Evolutionary conservation across 2,113 vertebrate genomes (phyloP).

Genomic region (Steatornis caripensis): DNA sequence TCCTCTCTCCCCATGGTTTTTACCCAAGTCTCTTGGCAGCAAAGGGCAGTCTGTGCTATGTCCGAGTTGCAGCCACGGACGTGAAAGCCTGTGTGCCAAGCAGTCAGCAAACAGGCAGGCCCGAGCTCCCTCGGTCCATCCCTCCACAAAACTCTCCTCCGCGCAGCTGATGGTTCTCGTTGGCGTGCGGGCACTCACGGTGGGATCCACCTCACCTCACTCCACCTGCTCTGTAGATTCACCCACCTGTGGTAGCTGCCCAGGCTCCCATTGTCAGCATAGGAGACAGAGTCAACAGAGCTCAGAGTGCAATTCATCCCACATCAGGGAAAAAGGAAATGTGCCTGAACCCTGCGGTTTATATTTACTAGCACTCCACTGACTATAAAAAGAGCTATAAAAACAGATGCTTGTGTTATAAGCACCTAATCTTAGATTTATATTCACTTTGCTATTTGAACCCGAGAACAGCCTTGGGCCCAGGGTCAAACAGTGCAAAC

Average conservation of each 20-base stretch:
- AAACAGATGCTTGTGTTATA: background rate
- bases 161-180: background rate
- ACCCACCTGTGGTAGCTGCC: background rate
- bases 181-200: background rate
- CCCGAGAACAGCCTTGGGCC: background rate
- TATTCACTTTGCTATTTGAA: background rate
- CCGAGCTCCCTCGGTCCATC: fast-evolving
- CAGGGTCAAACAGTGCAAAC: background rate
- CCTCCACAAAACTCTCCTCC: fast-evolving
- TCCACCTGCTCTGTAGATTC: background rate
- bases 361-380: background rate
- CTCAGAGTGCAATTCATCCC: background rate
- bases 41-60: background rate
- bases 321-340: background rate
- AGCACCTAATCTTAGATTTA: background rate
- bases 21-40: background rate
- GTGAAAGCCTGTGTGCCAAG: background rate
- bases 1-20: background rate
- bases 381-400: background rate
- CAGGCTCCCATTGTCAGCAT: background rate
- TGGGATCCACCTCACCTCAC: background rate
- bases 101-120: background rate
- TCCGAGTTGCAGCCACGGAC: fast-evolving
- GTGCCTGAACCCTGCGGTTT: background rate
- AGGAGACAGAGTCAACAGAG: background rate